phyloP scores from a whole-genome alignment of 2,888 invertebrate species.

The Drymonia ruficornis region DNA sequence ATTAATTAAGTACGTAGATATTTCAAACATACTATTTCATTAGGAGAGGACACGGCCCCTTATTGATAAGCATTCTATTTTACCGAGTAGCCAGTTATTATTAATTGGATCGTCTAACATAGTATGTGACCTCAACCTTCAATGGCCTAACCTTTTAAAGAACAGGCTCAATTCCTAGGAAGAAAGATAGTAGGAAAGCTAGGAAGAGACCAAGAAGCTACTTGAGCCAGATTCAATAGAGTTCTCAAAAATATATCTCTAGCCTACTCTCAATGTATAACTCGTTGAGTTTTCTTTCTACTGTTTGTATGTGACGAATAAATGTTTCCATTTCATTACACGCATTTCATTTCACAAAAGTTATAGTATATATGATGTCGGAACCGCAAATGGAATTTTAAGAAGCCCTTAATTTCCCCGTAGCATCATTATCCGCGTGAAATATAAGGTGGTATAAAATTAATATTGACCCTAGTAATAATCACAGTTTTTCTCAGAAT shows the following conservation, averaged over 20 bases:
- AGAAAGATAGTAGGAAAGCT: no score
- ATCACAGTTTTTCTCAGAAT: conserved; percentile 39
- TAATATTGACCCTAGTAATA: conserved; percentile 33
- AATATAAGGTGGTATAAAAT: conserved; percentile 26
- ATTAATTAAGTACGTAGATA: conserved; percentile 39
- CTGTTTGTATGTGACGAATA: no score
- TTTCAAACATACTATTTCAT: conserved; percentile 30
- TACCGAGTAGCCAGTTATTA: conserved; percentile 12
- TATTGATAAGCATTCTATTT: conserved; percentile 15
- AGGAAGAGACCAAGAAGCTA: no score
- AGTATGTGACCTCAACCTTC: conserved; percentile 20
- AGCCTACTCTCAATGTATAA: no score
- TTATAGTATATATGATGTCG: no score
- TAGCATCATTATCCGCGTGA: conserved; percentile 16
- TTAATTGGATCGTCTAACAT: conserved; percentile 18
- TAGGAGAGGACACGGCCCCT: conserved; percentile 18
- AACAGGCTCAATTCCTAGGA: no score
- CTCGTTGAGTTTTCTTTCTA: no score
- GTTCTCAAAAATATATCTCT: no score
- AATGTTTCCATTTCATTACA: no score
- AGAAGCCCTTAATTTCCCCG: conserved; percentile 1
- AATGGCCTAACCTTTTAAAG: conserved; percentile 18
- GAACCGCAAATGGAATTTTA: neutral
- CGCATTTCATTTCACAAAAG: no score
- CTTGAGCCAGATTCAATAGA: no score